These are phyloP conservation scores for Myripristis murdjan DNA, from an alignment of 2,797 vertebrate species.

Conservation along the genomic window DNA sequence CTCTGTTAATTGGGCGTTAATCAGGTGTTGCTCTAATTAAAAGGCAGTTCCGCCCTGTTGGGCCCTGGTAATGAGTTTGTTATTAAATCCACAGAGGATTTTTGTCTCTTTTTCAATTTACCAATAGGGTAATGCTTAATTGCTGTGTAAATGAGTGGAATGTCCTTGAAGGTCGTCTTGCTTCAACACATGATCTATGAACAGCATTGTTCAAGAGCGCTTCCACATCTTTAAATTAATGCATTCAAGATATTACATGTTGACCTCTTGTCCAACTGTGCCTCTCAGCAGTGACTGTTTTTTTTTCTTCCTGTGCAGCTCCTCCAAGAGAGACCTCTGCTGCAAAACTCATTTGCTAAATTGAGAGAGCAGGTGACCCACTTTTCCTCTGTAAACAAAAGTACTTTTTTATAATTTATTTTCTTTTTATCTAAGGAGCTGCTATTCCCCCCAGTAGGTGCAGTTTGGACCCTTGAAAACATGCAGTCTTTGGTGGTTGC, in stretches of 20 bases:
- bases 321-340: slow-evolving; percentile 19
- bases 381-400: slow-evolving; percentile 33
- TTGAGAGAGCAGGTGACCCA: slow-evolving; percentile 13
- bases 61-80: slow-evolving; percentile 87
- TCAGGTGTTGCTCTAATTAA: slow-evolving; percentile 90
- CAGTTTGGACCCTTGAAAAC: slow-evolving; percentile 36
- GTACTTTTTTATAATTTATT: slow-evolving; percentile 48
- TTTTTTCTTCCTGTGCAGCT: slow-evolving; percentile 1
- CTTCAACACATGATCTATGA: slow-evolving; percentile 61
- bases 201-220: slow-evolving; percentile 47
- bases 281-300: slow-evolving; percentile 4
- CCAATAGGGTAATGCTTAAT: slow-evolving; percentile 84
- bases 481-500: slow-evolving; percentile 37
- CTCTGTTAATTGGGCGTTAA: slow-evolving; percentile 88
- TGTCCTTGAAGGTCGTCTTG: slow-evolving; percentile 85
- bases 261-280: slow-evolving; percentile 37
- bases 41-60: slow-evolving; percentile 87
- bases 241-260: slow-evolving; percentile 13
- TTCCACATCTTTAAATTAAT: slow-evolving; percentile 44
- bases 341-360: slow-evolving; percentile 35
- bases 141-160: slow-evolving; percentile 82
- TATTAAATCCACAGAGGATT: slow-evolving; percentile 87
- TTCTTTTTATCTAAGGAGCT: slow-evolving; percentile 21
- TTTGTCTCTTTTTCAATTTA: slow-evolving; percentile 86
- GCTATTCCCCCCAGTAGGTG: slow-evolving; percentile 21